Evolutionary conservation across 1,140 invertebrate genomes (phyloP).

Genomic region (Drosophila melanica): DNA sequence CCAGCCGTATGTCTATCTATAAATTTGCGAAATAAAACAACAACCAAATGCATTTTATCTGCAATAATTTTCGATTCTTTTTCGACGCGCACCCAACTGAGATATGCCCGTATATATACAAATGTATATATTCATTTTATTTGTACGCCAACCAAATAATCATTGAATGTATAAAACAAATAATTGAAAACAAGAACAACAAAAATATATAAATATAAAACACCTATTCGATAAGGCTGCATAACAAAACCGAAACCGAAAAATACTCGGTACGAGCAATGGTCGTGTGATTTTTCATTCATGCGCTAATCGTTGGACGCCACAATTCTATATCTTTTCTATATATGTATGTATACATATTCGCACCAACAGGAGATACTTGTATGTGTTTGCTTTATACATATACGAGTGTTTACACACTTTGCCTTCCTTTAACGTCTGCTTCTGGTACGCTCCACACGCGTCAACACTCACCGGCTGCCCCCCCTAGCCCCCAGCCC

Average conservation of each 20-base stretch:
- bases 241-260: neutral
- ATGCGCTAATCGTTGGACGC: conserved; percentile 70
- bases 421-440: conserved; percentile 46
- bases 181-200: conserved; percentile 11
- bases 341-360: neutral
- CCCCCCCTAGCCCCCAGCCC: conserved; percentile 3
- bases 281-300: conserved; percentile 76
- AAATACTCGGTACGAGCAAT: conserved; percentile 35
- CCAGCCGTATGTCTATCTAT: conserved; percentile 31
- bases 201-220: neutral
- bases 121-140: conserved; percentile 20
- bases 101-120: conserved; percentile 7
- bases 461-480: conserved; percentile 50
- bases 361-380: conserved; percentile 10
- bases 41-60: conserved; percentile 51
- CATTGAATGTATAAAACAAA: conserved; percentile 51
- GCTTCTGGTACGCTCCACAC: conserved; percentile 49
- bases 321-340: conserved; percentile 39
- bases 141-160: conserved; percentile 53
- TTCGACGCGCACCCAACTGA: conserved; percentile 2
- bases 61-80: conserved; percentile 38
- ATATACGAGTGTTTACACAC: conserved; percentile 47
- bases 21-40: conserved; percentile 38
- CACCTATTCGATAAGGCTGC: conserved; percentile 6
- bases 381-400: conserved; percentile 8